Conservation (phyloP, 2,113 vertebrate species). For the Tyrannus savana region DNA sequence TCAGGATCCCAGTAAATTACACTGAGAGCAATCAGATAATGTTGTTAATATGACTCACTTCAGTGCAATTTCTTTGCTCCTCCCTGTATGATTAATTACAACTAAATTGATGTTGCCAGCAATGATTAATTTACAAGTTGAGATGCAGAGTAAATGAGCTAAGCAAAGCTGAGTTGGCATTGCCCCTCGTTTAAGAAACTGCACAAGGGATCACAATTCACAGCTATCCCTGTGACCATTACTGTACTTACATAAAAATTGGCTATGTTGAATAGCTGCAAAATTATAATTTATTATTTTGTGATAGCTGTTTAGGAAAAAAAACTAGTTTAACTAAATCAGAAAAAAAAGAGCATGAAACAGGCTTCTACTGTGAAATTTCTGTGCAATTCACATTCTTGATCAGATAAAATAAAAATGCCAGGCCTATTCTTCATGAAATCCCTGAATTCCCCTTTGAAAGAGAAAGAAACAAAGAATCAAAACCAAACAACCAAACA, state of each 20-base stretch:
- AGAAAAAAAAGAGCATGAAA: not conserved
- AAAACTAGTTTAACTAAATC: not conserved
- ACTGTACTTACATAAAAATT: slow-evolving; percentile 30
- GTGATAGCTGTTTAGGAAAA: not conserved
- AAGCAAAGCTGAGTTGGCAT: slow-evolving; percentile 73
- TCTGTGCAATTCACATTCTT: not conserved
- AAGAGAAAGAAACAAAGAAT: not conserved
- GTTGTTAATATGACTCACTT: slow-evolving; percentile 72
- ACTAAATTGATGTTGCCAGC: slow-evolving; percentile 78
- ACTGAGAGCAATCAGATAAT: slow-evolving; percentile 73
- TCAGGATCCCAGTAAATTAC: slow-evolving; percentile 72
- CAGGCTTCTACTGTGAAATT: not conserved
- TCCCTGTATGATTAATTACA: slow-evolving; percentile 81
- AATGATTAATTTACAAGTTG: slow-evolving; percentile 80
- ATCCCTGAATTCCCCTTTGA: not conserved
- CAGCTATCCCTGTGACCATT: not conserved
- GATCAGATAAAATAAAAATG: not conserved
- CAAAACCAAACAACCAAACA: not conserved
- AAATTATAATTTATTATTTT: slow-evolving; percentile 35
- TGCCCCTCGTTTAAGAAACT: slow-evolving; percentile 66
- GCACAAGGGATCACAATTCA: slow-evolving; percentile 56
- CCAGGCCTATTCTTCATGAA: not conserved
- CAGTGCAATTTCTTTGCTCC: slow-evolving; percentile 68
- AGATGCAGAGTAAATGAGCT: slow-evolving; percentile 76
- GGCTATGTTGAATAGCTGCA: not conserved